These are phyloP conservation scores for Oligia fasciuncula DNA, from an alignment of 2,888 invertebrate species.

Conservation along the genomic window DNA sequence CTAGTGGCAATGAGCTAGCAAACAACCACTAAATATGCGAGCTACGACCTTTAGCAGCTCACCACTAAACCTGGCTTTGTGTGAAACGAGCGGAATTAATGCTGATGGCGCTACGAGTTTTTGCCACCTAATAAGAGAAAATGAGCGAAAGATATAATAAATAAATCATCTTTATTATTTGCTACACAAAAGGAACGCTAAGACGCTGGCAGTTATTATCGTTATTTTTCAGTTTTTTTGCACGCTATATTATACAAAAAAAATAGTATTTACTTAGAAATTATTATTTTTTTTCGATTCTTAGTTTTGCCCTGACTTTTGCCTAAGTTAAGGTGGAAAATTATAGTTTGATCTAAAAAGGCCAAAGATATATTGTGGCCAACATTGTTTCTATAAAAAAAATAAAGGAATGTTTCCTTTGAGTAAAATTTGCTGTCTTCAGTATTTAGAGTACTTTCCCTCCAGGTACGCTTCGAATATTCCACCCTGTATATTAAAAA, in stretches of 20 bases:
- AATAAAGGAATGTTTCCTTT: no score
- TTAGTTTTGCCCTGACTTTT: neutral
- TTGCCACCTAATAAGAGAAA: conserved; percentile 41
- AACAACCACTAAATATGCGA: conserved; percentile 58
- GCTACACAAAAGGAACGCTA: conserved; percentile 19
- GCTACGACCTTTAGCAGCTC: conserved; percentile 48
- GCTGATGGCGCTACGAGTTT: conserved; percentile 40
- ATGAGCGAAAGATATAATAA: conserved; percentile 43
- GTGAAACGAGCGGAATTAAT: conserved; percentile 49
- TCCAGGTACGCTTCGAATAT: no score
- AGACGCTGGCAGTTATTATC: conserved; percentile 21
- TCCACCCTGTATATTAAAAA: no score
- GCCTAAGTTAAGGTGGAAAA: neutral
- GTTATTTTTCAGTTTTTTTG: conserved; percentile 21
- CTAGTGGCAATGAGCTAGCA: conserved; percentile 55
- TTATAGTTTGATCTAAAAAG: neutral
- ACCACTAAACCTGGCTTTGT: conserved; percentile 56
- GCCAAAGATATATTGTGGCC: no score
- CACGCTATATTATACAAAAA: neutral
- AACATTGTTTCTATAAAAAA: no score
- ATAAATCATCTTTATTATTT: conserved; percentile 50
- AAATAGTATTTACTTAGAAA: neutral
- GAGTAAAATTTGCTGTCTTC: no score
- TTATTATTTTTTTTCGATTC: no score
- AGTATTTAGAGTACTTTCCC: no score